Conservation (phyloP, 2,888 invertebrate genomes). For the Gortyna flavago region DNA sequence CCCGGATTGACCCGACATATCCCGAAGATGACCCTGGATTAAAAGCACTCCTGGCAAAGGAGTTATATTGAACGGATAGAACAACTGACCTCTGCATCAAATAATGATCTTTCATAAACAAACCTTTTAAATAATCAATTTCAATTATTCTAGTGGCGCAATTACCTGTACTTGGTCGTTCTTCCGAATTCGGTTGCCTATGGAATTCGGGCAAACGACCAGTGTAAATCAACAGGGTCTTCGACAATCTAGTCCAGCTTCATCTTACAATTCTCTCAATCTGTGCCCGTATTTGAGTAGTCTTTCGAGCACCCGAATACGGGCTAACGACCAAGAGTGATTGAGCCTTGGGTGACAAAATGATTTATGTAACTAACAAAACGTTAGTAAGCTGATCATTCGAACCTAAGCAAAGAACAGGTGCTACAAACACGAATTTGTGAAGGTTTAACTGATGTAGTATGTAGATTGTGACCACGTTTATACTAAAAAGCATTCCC, state of each 20-base stretch:
- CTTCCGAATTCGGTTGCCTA: neutral
- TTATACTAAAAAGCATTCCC: conserved; percentile 23
- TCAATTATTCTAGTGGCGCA: neutral
- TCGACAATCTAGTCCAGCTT: neutral
- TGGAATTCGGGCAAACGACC: neutral
- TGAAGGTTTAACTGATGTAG: conserved; percentile 34
- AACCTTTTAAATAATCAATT: neutral
- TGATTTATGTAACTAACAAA: neutral
- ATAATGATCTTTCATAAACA: neutral
- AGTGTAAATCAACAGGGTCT: neutral
- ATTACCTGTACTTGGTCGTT: neutral
- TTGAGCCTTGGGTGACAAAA: neutral
- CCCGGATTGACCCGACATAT: conserved; percentile 39
- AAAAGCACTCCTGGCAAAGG: conserved; percentile 17
- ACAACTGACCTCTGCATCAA: neutral
- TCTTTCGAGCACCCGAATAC: neutral
- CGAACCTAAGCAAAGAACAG: conserved; percentile 7
- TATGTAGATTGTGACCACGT: conserved; percentile 43
- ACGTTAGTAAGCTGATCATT: neutral
- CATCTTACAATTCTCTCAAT: neutral
- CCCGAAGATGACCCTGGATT: conserved; percentile 30
- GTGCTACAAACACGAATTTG: conserved; percentile 8
- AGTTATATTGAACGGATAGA: neutral
- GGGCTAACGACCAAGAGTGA: neutral
- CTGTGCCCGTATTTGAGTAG: no score